Percentiles rank a stretch among this genome's conserved stretches.
These are phyloP conservation scores for Vimba vimba DNA, from an alignment of 2,113 vertebrate genomes.

Conservation along the genomic window DNA sequence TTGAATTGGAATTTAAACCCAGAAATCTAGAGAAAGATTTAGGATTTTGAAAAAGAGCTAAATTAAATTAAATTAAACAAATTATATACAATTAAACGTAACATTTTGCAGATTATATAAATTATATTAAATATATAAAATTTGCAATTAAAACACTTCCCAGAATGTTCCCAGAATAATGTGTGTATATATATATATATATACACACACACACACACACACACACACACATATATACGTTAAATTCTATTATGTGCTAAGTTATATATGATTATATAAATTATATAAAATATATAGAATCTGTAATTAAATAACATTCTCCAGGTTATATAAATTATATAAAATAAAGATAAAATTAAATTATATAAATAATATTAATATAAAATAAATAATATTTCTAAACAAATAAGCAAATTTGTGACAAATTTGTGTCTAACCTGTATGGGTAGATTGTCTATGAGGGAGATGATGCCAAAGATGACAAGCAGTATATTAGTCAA, in stretches of 20 bases:
- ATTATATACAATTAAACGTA: too few relatives aligned
- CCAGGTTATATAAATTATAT: not conserved
- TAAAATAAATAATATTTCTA: not conserved
- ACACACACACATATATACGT: too few relatives aligned
- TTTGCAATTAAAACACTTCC: too few relatives aligned
- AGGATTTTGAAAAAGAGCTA: too few relatives aligned
- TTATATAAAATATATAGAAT: not conserved
- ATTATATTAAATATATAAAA: too few relatives aligned
- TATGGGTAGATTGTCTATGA: constrained; percentile 80
- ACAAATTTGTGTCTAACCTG: constrained; percentile 73
- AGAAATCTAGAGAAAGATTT: too few relatives aligned
- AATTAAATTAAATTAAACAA: too few relatives aligned
- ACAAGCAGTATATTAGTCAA: constrained; percentile 85
- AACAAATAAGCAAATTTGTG: not conserved
- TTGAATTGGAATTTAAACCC: too few relatives aligned
- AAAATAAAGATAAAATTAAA: not conserved
- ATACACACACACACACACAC: too few relatives aligned
- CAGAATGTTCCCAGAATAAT: too few relatives aligned
- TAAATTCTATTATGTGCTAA: not conserved
- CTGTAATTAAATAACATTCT: not conserved
- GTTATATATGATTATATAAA: not conserved
- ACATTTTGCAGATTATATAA: too few relatives aligned
- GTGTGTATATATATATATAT: too few relatives aligned
- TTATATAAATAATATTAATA: not conserved
- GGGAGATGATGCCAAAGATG: constrained; percentile 79